phyloP scores from a whole-genome alignment of 2,888 invertebrate species.

The Sisyra terminalis region DNA sequence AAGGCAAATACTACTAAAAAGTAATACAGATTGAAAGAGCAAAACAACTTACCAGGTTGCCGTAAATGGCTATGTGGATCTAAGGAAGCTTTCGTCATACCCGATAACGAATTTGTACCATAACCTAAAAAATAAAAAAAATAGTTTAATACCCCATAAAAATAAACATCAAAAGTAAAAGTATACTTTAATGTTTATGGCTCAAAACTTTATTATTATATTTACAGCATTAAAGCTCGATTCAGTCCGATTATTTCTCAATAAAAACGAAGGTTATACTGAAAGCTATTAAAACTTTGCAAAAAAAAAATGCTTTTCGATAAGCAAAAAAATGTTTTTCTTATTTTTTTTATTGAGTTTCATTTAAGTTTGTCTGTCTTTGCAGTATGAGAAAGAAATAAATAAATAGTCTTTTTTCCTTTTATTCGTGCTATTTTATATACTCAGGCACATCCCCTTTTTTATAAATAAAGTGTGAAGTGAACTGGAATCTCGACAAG shows the following conservation, averaged over 20 bases:
- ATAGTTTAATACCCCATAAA: slow-evolving; percentile 8
- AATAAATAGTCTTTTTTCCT: no score
- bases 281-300: neutral
- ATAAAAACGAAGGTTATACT: slow-evolving; percentile 4
- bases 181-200: neutral
- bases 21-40: neutral
- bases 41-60: slow-evolving; percentile 60
- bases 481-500: slow-evolving; percentile 26
- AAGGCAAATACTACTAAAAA: no score
- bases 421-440: neutral
- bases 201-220: no score
- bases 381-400: no score
- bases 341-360: no score
- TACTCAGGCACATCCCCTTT: neutral
- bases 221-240: slow-evolving; percentile 11
- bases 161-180: slow-evolving; percentile 3
- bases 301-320: no score
- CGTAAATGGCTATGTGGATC: slow-evolving; percentile 80
- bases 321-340: no score
- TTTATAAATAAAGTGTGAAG: slow-evolving; percentile 14
- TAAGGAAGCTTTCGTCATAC: slow-evolving; percentile 66
- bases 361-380: no score
- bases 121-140: slow-evolving; percentile 52
- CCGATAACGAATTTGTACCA: slow-evolving; percentile 62
- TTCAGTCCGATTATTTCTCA: slow-evolving; percentile 20